Conservation (phyloP, 2,113 vertebrate species). For the Pseudopipra pipra region DNA sequence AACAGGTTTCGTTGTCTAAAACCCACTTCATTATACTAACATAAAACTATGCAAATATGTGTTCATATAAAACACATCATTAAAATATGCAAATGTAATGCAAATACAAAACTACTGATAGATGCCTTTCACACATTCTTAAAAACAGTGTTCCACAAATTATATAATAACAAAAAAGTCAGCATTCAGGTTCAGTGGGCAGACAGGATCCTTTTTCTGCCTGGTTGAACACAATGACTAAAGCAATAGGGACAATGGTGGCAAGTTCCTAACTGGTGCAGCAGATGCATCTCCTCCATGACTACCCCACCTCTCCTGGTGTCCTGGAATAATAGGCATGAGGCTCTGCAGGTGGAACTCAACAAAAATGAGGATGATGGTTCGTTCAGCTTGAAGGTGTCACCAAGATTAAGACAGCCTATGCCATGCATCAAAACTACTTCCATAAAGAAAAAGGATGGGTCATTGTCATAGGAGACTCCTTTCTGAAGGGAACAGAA, state of each 20-base stretch:
- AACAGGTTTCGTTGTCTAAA: neutral
- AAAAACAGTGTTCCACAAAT: neutral
- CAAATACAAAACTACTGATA: neutral
- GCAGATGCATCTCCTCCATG: fast-evolving
- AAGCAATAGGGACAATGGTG: neutral
- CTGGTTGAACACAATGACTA: neutral
- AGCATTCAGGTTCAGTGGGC: neutral
- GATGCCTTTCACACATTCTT: neutral
- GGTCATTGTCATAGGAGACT: neutral
- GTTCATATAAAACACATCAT: neutral
- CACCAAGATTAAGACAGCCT: neutral
- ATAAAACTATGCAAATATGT: neutral
- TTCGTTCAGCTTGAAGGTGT: neutral
- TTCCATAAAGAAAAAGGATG: neutral
- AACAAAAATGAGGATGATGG: neutral
- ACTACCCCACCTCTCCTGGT: neutral
- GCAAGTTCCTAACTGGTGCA: neutral
- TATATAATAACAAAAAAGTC: neutral
- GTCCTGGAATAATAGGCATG: fast-evolving
- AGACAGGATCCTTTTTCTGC: neutral
- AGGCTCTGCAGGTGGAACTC: neutral
- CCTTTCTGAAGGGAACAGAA: neutral
- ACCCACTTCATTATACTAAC: neutral
- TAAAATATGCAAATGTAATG: neutral
- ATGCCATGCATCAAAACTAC: neutral